Evolutionary conservation across 1,140 invertebrate genomes (phyloP), one percentile per base, ranked within the genome.

Genomic region (Drosophila novamexicana): DNA sequence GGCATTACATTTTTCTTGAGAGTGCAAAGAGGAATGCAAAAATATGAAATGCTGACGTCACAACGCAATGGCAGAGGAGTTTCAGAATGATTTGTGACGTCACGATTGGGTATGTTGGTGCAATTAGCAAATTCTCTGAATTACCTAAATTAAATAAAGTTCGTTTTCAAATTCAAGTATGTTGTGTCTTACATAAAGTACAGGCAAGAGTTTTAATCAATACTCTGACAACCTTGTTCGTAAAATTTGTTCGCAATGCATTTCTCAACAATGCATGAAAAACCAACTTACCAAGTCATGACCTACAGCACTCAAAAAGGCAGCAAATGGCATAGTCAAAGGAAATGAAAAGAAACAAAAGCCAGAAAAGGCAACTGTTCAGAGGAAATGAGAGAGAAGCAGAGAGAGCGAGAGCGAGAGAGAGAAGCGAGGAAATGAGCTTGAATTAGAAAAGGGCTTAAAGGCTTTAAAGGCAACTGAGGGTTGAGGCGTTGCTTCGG

Each of bases 341-440:
- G 9, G 32, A 57, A 56, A 39, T 29, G 40, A 39, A 70, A 64
- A 40, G 44, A 34, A 57, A 58, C 50, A 57, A 71, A 16, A 36
- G 44, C 53, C 29, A 10, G 37, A 65, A 50, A 52, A 5, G 56
- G 62, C 36, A 50, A 58, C 37, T 52, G 29, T 64, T 42, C 37
- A 50, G 18, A 40, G 29, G 18, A 22, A 49, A 39, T 22, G 56
- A 39, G 14, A 53, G 16, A 40, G 34, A 50, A 14, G 62, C 12
- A 34, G 16, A 14, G 16, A 14, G 16, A n/a, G 22, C 1, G 9
- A 12, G 16, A n/a, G 45, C 1, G 9, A 12, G 47, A 29, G 18
- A 29, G 22, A 47, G 14, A 8, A 66, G 22, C 14, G 29, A 45
- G 50, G 32, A 40, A 34, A 44, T 64, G 37, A 22, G 64, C 12